Base-by-base conservation (phyloP, 2,797 vertebrate species). In the Pagetopsis macropterus region DNA sequence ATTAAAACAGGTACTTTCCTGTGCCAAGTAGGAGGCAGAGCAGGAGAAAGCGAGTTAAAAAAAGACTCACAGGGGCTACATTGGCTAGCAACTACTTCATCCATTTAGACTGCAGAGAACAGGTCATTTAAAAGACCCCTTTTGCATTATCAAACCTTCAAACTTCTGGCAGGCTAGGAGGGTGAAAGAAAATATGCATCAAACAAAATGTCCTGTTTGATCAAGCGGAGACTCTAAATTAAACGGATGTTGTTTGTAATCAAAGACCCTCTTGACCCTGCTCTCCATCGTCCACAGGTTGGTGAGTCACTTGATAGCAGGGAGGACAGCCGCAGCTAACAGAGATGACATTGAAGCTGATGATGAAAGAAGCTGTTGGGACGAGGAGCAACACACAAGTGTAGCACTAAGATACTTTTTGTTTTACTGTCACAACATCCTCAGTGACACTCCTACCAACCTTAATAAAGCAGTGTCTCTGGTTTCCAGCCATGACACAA, bases 161-260 rank as follows among this genome's bases (percentile, higher is more conserved):
- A 75, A 83, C 41, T n/a, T 58, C 9, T 58, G 67, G 58, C 54
- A 63, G 37, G 9, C 43, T 44, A 3, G 7, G 21, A 61, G 43
- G 13, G 48, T 68, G 31, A 37, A 63, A 43, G 65, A 58, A 49
- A 40, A 13, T 37, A 54, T 51, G 79, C 27, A 87, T 82, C 66
- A 83, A 78, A 72, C 11, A 33, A 55, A 50, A 49, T 61, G 75
- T 72, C 73, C 33, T 59, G 11, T 83, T 21, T 72, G 70, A 84
- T 87, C 45, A 68, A 76, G 52, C 74, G 40, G 70, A 79, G 71
- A 75, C 21, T 83, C 41, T 76, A 52, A 84, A 77, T 1, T 5
- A 73, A 86, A 58, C 50, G 54, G 65, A 85, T 55, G 65, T 82
- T 81, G 65, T 51, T 57, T 62, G 56, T 71, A 67, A 86, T 85